Evolutionary conservation across 2,797 vertebrate species (phyloP), one percentile per base, ranked within the genome.

Genomic region (Sparus aurata): DNA sequence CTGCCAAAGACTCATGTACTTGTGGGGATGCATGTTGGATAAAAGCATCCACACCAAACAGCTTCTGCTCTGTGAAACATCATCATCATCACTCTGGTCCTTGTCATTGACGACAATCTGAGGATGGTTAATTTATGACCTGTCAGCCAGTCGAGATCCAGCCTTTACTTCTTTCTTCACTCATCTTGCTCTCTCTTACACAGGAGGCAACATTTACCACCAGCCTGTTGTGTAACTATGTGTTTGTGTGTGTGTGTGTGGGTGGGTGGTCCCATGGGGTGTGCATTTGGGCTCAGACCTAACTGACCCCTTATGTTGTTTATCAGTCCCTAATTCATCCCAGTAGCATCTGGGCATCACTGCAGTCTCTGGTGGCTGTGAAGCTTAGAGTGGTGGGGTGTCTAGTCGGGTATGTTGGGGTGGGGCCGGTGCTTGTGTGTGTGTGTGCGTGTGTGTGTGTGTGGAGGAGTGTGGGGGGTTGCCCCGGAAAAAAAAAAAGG

Each of bases 301-400:
- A 80, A 88, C 71, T 85, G 83, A 92, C 85, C 87, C 74, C 85
- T 79, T 65, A 73, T 85, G 88, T 84, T 90, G 86, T 92, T 89
- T 88, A 84, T 87, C 76, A 71, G 80, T 73, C 75, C 49, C 41
- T 82, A 84, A 87, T 90, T 92, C 81, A 87, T 84, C 77, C 64
- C 81, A 73, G 82, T 80, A 84, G 91, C 82, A 81, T 91, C 85
- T 87, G 88, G 76, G 83, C 69, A 87, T 87, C 74, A 50, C 67
- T 64, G 63, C 65, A 59, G 73, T 71, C 71, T 78, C 38, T 63
- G 54, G 52, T 69, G 59, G 52, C 73, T 41, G 70, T 69, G 79
- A 73, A 63, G 43, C 53, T 61, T 45, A 18, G 55, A 75, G 69
- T 54, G 38, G 15, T 20, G 65, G 77, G 60, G 45, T 80, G 85